These are phyloP conservation scores for Bradynema listronoti DNA, from an alignment of 1,140 invertebrate genomes.

Conservation along the genomic window DNA sequence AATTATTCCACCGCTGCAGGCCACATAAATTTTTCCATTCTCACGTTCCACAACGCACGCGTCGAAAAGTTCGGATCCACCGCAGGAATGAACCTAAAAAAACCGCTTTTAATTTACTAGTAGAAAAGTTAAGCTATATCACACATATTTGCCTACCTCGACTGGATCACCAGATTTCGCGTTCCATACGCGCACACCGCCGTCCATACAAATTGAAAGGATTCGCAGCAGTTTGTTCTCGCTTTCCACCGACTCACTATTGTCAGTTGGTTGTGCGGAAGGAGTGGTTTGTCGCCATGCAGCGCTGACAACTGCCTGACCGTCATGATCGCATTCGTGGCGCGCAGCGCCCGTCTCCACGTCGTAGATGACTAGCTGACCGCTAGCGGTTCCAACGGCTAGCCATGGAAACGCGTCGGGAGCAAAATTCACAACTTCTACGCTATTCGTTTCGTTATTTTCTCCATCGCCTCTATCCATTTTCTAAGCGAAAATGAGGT, in stretches of 20 bases:
- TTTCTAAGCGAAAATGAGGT: no score
- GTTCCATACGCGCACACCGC: constrained; percentile 29
- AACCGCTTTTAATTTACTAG: background rate
- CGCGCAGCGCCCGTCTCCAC: constrained; percentile 17
- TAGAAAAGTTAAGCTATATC: background rate
- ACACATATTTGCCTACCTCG: constrained; percentile 8
- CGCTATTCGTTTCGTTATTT: constrained; percentile 17
- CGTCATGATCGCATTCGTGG: constrained; percentile 33
- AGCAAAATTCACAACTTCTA: constrained; percentile 23
- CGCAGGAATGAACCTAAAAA: constrained; percentile 28
- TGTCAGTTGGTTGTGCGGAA: no score
- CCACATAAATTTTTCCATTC: constrained; percentile 19
- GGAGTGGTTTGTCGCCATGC: background rate
- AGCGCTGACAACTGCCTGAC: constrained; percentile 26
- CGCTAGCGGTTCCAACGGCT: constrained; percentile 25
- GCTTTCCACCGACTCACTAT: no score
- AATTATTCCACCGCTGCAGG: constrained; percentile 28
- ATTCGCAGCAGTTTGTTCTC: no score
- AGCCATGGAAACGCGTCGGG: constrained; percentile 32
- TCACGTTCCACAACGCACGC: background rate
- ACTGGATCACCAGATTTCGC: constrained; percentile 33
- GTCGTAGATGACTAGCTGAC: constrained; percentile 25
- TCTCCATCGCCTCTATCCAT: constrained; percentile 7
- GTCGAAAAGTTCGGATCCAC: constrained; percentile 27
- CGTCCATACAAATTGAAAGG: constrained; percentile 34